A percentile compares a stretch with the other conserved stretches of the same genome.
These are phyloP conservation scores for Augochlorella aurata DNA, from an alignment of 2,888 invertebrate species.

Conservation along the genomic window DNA sequence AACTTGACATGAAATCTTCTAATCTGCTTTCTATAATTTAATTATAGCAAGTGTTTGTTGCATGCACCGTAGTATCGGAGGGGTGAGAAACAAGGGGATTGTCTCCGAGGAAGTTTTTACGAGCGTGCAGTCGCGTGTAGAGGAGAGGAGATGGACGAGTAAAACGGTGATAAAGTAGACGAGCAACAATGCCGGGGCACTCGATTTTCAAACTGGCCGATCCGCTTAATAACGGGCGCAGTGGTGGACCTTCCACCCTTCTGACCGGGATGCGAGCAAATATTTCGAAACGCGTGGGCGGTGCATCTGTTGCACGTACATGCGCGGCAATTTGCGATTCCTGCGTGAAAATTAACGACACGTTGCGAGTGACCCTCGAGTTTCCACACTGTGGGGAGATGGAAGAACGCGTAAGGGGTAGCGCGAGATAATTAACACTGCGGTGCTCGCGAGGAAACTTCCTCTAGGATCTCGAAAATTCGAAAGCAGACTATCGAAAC, in stretches of 20 bases:
- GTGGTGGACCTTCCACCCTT: slow-evolving; percentile 37
- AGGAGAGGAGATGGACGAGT: not conserved
- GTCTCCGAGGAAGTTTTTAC: not conserved
- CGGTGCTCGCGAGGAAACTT: not conserved
- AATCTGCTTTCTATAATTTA: not conserved
- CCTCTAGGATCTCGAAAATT: not conserved
- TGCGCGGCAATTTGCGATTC: slow-evolving; percentile 76
- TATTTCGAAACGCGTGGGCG: slow-evolving; percentile 77
- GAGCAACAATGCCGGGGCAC: slow-evolving; percentile 20
- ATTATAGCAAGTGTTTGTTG: not conserved
- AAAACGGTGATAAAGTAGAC: not conserved
- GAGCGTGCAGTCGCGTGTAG: not conserved
- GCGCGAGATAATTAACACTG: slow-evolving; percentile 35
- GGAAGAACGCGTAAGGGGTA: slow-evolving; percentile 25
- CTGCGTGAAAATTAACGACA: slow-evolving; percentile 75
- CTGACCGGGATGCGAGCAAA: slow-evolving; percentile 63
- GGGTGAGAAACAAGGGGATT: not conserved
- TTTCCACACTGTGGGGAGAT: slow-evolving; percentile 58
- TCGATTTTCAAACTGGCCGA: slow-evolving; percentile 51
- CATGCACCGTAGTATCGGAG: not conserved
- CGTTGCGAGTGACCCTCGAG: slow-evolving; percentile 68
- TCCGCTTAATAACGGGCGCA: slow-evolving; percentile 49
- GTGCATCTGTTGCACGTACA: slow-evolving; percentile 80
- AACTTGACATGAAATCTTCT: too few species aligned
- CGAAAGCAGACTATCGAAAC: not conserved